Evolutionary conservation across 2,797 vertebrate species (phyloP).

Genomic region (Sebastes aleutianus): DNA sequence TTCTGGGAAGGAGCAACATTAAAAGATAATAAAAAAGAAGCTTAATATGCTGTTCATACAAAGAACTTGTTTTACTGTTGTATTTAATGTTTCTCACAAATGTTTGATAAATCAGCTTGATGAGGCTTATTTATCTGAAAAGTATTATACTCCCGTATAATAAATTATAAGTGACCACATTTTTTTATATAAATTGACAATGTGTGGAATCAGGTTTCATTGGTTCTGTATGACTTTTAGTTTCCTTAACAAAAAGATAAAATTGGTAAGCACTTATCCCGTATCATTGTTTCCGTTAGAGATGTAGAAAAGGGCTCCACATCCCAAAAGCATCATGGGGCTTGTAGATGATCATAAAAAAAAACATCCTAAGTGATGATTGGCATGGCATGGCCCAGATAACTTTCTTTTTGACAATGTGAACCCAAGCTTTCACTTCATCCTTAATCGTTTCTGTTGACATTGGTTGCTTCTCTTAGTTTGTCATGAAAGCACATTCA

Average conservation of each 20-base stretch:
- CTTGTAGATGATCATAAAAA: not conserved
- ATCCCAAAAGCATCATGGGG: not conserved
- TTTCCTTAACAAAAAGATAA: not conserved
- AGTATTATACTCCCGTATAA: not conserved
- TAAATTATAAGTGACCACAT: not conserved
- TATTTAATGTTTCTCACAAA: not conserved
- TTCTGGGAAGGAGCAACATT: conserved; percentile 46
- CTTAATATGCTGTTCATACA: conserved; percentile 32
- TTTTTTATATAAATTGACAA: not conserved
- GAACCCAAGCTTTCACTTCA: not conserved
- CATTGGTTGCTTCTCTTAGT: not conserved
- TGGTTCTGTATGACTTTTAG: not conserved
- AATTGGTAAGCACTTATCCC: not conserved
- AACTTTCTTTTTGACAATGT: not conserved
- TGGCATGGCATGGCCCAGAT: not conserved
- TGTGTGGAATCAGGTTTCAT: not conserved
- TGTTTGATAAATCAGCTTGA: not conserved
- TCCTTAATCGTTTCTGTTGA: not conserved
- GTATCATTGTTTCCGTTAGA: not conserved
- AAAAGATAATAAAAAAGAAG: conserved; percentile 40
- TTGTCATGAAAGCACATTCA: not conserved
- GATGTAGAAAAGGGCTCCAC: not conserved
- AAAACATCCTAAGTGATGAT: not conserved
- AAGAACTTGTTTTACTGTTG: not conserved
- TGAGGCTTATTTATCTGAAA: not conserved